Base-by-base conservation (phyloP, 1,140 invertebrate genomes). In the Callitettix versicolor region DNA sequence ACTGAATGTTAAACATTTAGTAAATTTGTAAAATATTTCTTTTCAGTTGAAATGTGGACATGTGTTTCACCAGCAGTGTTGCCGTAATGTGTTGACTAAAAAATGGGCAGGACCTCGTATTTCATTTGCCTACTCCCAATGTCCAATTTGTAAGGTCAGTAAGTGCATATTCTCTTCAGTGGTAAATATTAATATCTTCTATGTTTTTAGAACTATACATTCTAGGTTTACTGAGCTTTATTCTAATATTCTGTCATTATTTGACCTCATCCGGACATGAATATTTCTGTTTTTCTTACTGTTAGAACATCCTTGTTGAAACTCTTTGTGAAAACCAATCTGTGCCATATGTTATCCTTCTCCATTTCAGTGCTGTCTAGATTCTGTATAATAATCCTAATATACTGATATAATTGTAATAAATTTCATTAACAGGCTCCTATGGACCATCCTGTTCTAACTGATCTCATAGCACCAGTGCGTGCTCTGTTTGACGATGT, bases 81-180 rank as follows among this genome's bases (percentile, higher is more conserved):
- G 88, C 61, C 82, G 81, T 63, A 86, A 84, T 53, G 88, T 95
- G 1, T 71, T 99, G 38, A 76, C 81, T 57, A 91, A 88, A 63
- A 78, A 85, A 63, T 99, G 95, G 95, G 81, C 85, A 17, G 95
- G 95, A 11, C 94, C 94, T 4, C 76, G 95, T 55, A 98, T 99
- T 34, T 93, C 91, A 3, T 98, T 99, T 67, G 85, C 90, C 7
- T 98, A 98, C 70, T 88, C 94, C 2, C 77, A 88, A 24, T 98
- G 95, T 72, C 95, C 95, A 0, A 95, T 99, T 64, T 99, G 95
- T 69, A 96, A 97, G 78, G 85, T 91, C 26, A 30, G 26, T 30
- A 4, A 9, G 9, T 4, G 26, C 26, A 9, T 30, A 30, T 30
- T 30, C n/a, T n/a, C n/a, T n/a, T n/a, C n/a, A n/a, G n/a, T n/a